These are phyloP conservation scores for Apamea epomidion DNA, from an alignment of 2,888 invertebrate species.

Conservation along the genomic window DNA sequence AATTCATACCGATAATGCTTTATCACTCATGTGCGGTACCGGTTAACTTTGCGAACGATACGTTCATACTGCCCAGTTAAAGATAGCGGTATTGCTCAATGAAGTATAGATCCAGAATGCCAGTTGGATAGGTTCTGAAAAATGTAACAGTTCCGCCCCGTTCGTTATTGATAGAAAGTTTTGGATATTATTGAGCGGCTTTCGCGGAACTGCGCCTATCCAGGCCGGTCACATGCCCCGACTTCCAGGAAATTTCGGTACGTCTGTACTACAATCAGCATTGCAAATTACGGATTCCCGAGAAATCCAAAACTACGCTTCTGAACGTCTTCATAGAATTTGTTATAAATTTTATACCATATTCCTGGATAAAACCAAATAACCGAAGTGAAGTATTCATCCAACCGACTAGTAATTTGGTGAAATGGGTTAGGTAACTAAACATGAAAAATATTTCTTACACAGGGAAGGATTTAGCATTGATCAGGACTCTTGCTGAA, in stretches of 20 bases:
- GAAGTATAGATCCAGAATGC: constrained; percentile 25
- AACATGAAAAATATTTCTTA: not conserved
- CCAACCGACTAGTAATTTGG: not conserved
- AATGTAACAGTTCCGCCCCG: constrained; percentile 25
- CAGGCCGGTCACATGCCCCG: constrained; percentile 21
- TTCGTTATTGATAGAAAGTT: constrained; percentile 41
- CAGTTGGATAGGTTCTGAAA: constrained; percentile 15
- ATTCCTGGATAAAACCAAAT: not conserved
- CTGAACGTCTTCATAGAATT: constrained; percentile 17
- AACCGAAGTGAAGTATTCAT: constrained; percentile 3
- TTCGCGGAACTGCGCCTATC: constrained; percentile 50
- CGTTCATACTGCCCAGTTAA: constrained; percentile 28
- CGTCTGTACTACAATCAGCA: constrained; percentile 41
- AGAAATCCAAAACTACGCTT: constrained; percentile 48
- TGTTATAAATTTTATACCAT: not conserved
- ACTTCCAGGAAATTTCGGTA: constrained; percentile 50
- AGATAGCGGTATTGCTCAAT: constrained; percentile 50
- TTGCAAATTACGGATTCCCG: constrained; percentile 53
- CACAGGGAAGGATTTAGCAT: not conserved
- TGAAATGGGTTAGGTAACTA: not conserved
- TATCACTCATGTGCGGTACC: constrained; percentile 55
- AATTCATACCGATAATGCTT: constrained; percentile 72
- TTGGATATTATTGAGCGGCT: constrained; percentile 19
- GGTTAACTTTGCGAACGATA: constrained; percentile 48
- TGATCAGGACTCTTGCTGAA: not conserved